Percentiles rank a stretch among this genome's conserved stretches.
Conservation (phyloP, 2,888 invertebrate genomes). For the Drosophila nr. perissopoda region DNA sequence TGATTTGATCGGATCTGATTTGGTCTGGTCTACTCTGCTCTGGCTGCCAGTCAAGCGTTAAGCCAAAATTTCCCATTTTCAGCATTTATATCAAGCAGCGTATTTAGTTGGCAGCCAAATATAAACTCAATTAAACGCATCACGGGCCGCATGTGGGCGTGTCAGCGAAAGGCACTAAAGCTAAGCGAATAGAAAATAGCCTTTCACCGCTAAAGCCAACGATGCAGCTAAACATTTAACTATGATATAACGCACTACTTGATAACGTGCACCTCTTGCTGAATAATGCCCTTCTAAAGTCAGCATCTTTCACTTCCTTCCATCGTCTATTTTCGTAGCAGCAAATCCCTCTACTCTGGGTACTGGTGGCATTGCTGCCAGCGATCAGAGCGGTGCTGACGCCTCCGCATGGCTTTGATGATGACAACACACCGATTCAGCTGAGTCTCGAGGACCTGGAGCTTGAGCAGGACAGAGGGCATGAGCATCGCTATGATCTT, state of each 20-base stretch:
- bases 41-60: not conserved
- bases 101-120: slow-evolving; percentile 15
- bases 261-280: slow-evolving; percentile 14
- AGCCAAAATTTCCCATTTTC: slow-evolving; percentile 25
- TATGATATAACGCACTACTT: slow-evolving; percentile 10
- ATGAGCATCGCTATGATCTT: slow-evolving; percentile 56
- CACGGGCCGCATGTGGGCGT: slow-evolving; percentile 62
- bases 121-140: slow-evolving; percentile 71
- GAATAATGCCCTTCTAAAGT: slow-evolving; percentile 36
- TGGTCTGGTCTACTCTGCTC: slow-evolving; percentile 1
- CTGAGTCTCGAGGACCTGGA: slow-evolving; percentile 91
- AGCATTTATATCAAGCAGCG: slow-evolving; percentile 5
- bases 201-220: slow-evolving; percentile 55
- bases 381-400: slow-evolving; percentile 32
- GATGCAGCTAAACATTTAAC: slow-evolving; percentile 14
- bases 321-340: slow-evolving; percentile 21
- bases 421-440: slow-evolving; percentile 84
- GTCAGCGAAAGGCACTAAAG: slow-evolving; percentile 58
- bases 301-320: slow-evolving; percentile 4
- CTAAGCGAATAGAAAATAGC: slow-evolving; percentile 32
- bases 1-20: not conserved
- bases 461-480: slow-evolving; percentile 88
- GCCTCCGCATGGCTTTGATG: slow-evolving; percentile 57
- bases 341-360: slow-evolving; percentile 31
- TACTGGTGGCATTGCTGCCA: slow-evolving; percentile 34